A percentile compares a stretch with the other conserved stretches of the same genome.
These are phyloP conservation scores for Sebastes aleutianus DNA, from an alignment of 2,797 vertebrate genomes.

Conservation along the genomic window DNA sequence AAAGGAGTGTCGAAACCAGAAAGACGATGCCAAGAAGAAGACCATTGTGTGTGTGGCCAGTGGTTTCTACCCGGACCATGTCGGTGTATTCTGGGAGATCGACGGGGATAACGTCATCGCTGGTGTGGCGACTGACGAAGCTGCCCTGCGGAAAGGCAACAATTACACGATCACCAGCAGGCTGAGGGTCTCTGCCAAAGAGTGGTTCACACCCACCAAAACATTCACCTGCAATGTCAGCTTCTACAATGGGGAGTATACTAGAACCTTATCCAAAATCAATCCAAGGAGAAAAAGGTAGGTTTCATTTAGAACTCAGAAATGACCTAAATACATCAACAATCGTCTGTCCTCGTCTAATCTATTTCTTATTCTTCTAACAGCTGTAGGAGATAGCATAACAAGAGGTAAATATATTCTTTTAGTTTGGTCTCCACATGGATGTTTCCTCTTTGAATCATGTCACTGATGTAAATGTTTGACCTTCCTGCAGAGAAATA, in stretches of 20 bases:
- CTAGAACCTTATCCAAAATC: rapidly evolving
- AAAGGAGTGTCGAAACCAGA: constrained; percentile 28
- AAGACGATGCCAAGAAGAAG: neutral
- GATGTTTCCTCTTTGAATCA: neutral
- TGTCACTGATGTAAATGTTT: neutral
- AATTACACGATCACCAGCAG: constrained; percentile 73
- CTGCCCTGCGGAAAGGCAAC: rapidly evolving
- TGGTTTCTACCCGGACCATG: constrained; percentile 79
- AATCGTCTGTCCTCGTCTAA: neutral
- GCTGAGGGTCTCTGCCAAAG: constrained; percentile 33
- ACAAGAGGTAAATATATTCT: constrained; percentile 32
- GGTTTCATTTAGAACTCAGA: neutral
- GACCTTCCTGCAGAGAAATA: constrained; percentile 52
- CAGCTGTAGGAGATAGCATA: rapidly evolving
- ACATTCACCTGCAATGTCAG: constrained; percentile 9
- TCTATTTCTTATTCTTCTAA: neutral
- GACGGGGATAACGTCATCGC: rapidly evolving
- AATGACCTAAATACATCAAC: neutral
- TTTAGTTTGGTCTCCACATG: neutral
- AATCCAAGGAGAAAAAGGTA: rapidly evolving
- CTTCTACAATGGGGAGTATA: rapidly evolving
- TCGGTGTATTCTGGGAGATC: constrained; percentile 39
- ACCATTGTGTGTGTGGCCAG: constrained; percentile 72
- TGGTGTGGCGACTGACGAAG: constrained; percentile 57
- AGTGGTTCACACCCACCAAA: neutral